Evolutionary conservation across 2,797 vertebrate species (phyloP), one percentile per base, ranked within the genome.

Genomic region (Helostoma temminkii): DNA sequence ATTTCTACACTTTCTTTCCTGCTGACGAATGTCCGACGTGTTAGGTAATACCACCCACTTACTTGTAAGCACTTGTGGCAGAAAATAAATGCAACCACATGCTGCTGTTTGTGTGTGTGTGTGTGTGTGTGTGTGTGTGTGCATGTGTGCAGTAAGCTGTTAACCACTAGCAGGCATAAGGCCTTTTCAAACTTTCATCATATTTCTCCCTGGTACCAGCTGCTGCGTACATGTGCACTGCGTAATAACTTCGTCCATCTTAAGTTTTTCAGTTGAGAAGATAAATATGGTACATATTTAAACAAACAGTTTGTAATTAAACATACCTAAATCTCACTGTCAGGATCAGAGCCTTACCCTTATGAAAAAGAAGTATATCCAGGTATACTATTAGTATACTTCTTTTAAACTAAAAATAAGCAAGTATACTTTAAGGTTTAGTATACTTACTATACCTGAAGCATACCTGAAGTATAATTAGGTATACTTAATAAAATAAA

Each of bases 41-140:
- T 91, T 89, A 83, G 89, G 80, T 90, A 90, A 92, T 88, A 79
- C 90, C 89, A 90, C 85, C 88, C 89, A 90, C 88, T 83, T 78
- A 78, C 85, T 87, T 90, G 82, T 86, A 87, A 90, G 78, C 78
- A 85, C 78, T 87, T 89, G 84, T 90, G 81, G 82, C 75, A 73
- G 72, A 81, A 85, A 86, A 78, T 80, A 91, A 92, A 32, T 79
- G 73, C 80, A 90, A 85, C 80, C 90, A 92, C 83, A 90, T 90
- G 87, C 83, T 83, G 58, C 47, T 30, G 46, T 54, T 36, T 55
- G 49, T 48, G 36, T 62, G 18, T 50, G 53, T 60, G 53, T 21
- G 37, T 48, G 28, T 45, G 19, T 25, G 59, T 65, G 62, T 58
- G n/a, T n/a, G n/a, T 60, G 53, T 21, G 37, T 48, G 28, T 45